Conservation (phyloP, 2,797 vertebrate genomes). For the Muscicapa comitata region DNA sequence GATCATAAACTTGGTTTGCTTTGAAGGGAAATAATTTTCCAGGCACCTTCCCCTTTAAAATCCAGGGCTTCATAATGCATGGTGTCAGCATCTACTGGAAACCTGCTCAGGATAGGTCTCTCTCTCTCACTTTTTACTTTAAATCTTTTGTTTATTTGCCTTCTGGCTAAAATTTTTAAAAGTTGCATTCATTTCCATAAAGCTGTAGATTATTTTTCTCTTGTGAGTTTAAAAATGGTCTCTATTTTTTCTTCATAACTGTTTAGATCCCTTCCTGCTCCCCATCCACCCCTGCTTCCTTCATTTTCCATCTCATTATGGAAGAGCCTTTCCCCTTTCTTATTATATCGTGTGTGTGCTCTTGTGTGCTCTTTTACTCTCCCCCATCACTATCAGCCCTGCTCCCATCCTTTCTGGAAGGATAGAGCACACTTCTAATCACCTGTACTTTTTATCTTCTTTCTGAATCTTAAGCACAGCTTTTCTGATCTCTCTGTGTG, state of each 20-base stretch:
- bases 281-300: not conserved
- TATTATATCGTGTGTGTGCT: not conserved
- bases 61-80: not conserved
- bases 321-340: not conserved
- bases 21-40: not conserved
- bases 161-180: not conserved
- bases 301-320: not conserved
- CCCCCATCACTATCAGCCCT: not conserved
- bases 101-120: not conserved
- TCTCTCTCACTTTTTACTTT: not conserved
- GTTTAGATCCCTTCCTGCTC: not conserved
- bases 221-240: not conserved
- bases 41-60: not conserved
- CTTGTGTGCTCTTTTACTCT: not conserved
- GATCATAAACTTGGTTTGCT: not conserved
- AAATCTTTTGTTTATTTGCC: not conserved
- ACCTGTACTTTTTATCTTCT: not conserved
- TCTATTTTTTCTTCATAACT: not conserved
- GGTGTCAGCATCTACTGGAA: not conserved
- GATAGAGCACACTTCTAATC: not conserved
- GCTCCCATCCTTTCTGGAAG: not conserved
- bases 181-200: not conserved
- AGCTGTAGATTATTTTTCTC: not conserved
- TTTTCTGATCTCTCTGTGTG: constrained; percentile 53
- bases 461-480: constrained; percentile 6